Conservation (phyloP, 2,888 invertebrate genomes). For the Thymelicus acteon region DNA sequence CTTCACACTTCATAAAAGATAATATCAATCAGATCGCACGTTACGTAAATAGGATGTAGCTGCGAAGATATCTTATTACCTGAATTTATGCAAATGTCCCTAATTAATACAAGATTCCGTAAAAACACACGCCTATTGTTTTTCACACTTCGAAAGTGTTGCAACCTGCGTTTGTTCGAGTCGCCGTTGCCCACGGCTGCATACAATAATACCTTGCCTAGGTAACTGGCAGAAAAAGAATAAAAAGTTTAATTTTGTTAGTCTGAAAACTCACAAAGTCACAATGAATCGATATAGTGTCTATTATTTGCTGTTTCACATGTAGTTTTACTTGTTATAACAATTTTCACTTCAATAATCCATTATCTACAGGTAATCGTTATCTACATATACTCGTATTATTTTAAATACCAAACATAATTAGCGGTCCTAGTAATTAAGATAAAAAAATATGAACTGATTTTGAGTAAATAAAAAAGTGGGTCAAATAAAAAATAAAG, state of each 20-base stretch:
- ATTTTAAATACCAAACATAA: too few relatives aligned
- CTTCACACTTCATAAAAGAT: constrained; percentile 22
- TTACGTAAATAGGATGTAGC: constrained; percentile 12
- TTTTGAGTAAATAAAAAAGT: too few relatives aligned
- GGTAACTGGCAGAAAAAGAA: constrained; percentile 1
- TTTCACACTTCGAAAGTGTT: constrained; percentile 34
- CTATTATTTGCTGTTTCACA: too few relatives aligned
- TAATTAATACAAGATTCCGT: constrained; percentile 33
- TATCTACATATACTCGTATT: too few relatives aligned
- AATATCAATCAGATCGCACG: not conserved
- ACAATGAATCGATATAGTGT: too few relatives aligned
- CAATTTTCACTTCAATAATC: too few relatives aligned
- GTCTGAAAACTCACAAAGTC: too few relatives aligned
- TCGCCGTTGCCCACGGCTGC: constrained; percentile 22
- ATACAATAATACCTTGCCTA: constrained; percentile 5
- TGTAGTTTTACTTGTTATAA: too few relatives aligned
- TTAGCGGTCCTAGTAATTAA: too few relatives aligned
- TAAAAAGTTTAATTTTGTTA: constrained; percentile 17
- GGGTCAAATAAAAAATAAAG: too few relatives aligned
- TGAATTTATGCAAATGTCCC: constrained; percentile 31
- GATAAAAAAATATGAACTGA: too few relatives aligned
- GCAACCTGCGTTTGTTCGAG: constrained; percentile 24
- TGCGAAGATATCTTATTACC: constrained; percentile 6
- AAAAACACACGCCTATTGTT: constrained; percentile 31
- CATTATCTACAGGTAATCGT: too few relatives aligned